These are phyloP conservation scores for Coregonus clupeaformis DNA, from an alignment of 2,113 vertebrate genomes.

Conservation along the genomic window DNA sequence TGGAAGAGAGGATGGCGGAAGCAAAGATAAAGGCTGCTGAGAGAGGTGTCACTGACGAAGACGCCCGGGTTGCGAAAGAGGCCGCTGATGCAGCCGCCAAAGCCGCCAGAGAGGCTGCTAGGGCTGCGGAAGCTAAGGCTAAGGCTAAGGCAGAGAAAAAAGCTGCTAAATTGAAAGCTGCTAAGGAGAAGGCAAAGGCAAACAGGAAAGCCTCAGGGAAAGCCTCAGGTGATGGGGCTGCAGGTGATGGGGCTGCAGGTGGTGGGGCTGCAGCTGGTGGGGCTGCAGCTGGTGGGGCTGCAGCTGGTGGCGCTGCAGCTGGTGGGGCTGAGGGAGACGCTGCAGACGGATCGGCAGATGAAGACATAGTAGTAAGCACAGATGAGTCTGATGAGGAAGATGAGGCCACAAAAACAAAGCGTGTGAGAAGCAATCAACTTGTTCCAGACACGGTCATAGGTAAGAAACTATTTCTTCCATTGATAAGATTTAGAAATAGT, in stretches of 20 bases:
- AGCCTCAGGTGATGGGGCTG: no score
- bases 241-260: no score
- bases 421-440: constrained; percentile 43
- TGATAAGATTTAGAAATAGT: neutral
- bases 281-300: neutral
- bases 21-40: constrained; percentile 59
- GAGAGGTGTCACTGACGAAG: constrained; percentile 32
- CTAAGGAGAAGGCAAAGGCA: constrained; percentile 9
- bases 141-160: constrained; percentile 23
- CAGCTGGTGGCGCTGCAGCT: neutral
- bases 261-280: no score
- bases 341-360: neutral
- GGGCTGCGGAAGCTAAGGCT: neutral
- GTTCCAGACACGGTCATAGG: constrained; percentile 61
- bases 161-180: neutral
- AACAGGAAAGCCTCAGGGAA: neutral
- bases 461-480: constrained; percentile 39
- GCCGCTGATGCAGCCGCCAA: constrained; percentile 37
- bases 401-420: constrained; percentile 33
- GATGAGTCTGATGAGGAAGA: neutral
- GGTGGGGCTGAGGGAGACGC: constrained; percentile 4
- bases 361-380: neutral
- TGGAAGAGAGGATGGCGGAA: constrained; percentile 52
- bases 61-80: neutral
- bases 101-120: no score